Percentiles rank a stretch among this genome's conserved stretches.
Conservation (phyloP, 2,888 invertebrate genomes). For the Rutpela maculata region DNA sequence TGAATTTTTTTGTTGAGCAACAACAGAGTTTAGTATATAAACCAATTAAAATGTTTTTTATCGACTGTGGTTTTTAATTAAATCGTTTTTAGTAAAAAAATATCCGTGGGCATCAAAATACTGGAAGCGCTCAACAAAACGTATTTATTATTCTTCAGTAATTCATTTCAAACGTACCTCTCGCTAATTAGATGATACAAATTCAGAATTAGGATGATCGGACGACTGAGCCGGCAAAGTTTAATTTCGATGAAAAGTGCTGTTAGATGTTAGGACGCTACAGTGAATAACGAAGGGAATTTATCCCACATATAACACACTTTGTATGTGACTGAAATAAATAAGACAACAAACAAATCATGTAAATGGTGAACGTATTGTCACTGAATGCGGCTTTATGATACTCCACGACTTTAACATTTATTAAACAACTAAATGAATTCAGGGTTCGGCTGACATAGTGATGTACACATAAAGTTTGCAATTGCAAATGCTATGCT, state of each 20-base stretch:
- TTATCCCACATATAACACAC: slow-evolving; percentile 2
- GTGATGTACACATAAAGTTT: slow-evolving; percentile 2
- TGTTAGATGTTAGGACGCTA: not conserved
- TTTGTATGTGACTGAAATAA: slow-evolving; percentile 4
- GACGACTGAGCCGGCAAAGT: not conserved
- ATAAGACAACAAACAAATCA: slow-evolving; percentile 7
- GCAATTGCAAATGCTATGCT: not conserved
- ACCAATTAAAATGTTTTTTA: not conserved
- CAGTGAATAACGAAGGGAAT: not conserved
- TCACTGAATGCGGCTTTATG: slow-evolving; percentile 2
- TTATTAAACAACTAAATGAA: slow-evolving; percentile 1
- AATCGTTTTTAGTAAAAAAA: not conserved
- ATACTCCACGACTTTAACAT: slow-evolving; percentile 7
- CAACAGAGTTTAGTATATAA: not conserved
- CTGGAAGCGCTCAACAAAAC: not conserved
- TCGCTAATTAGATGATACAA: not conserved
- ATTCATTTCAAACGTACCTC: too few species aligned
- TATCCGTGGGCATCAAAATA: not conserved
- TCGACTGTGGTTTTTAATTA: not conserved
- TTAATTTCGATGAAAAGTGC: not conserved
- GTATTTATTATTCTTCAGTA: not conserved
- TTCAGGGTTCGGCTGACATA: not conserved
- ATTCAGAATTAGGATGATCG: not conserved
- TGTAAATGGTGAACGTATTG: slow-evolving; percentile 3
- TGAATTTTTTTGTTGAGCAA: not conserved